A percentile compares a stretch with the other conserved stretches of the same genome.
These are phyloP conservation scores for Chrysodeixis includens DNA, from an alignment of 2,888 invertebrate species.

Conservation along the genomic window DNA sequence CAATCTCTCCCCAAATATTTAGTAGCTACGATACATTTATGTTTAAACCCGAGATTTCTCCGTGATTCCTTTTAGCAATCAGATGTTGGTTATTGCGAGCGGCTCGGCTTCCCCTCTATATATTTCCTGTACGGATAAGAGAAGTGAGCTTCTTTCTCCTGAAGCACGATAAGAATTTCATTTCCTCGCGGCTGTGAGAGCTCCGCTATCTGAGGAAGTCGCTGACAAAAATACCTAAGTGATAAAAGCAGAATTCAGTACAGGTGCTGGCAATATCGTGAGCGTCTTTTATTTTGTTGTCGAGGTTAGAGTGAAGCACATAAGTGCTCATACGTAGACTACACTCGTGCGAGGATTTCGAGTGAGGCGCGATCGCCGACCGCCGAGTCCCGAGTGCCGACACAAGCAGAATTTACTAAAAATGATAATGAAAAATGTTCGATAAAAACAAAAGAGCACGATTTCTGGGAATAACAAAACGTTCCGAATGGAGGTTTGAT, in stretches of 20 bases:
- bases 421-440: slow-evolving; percentile 57
- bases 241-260: slow-evolving; percentile 85
- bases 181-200: slow-evolving; percentile 85
- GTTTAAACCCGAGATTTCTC: slow-evolving; percentile 70
- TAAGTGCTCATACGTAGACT: slow-evolving; percentile 41
- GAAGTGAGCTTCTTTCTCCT: slow-evolving; percentile 84
- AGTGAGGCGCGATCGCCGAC: slow-evolving; percentile 28
- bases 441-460: slow-evolving; percentile 65
- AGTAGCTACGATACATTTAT: slow-evolving; percentile 68
- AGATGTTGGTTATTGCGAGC: slow-evolving; percentile 81
- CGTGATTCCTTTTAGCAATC: slow-evolving; percentile 82
- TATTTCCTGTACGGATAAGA: slow-evolving; percentile 87
- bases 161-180: slow-evolving; percentile 89
- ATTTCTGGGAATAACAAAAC: slow-evolving; percentile 80
- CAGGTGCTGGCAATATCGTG: slow-evolving; percentile 74
- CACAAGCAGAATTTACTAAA: slow-evolving; percentile 41
- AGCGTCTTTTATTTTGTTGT: slow-evolving; percentile 64
- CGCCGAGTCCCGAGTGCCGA: slow-evolving; percentile 13
- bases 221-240: slow-evolving; percentile 87
- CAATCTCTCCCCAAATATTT: slow-evolving; percentile 64
- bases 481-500: slow-evolving; percentile 76
- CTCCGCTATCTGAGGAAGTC: slow-evolving; percentile 86
- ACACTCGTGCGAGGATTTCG: slow-evolving; percentile 30
- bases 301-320: slow-evolving; percentile 38
- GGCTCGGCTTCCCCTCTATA: slow-evolving; percentile 76